Conservation (phyloP, 2,797 vertebrate species). For the Ceryle rudis region DNA sequence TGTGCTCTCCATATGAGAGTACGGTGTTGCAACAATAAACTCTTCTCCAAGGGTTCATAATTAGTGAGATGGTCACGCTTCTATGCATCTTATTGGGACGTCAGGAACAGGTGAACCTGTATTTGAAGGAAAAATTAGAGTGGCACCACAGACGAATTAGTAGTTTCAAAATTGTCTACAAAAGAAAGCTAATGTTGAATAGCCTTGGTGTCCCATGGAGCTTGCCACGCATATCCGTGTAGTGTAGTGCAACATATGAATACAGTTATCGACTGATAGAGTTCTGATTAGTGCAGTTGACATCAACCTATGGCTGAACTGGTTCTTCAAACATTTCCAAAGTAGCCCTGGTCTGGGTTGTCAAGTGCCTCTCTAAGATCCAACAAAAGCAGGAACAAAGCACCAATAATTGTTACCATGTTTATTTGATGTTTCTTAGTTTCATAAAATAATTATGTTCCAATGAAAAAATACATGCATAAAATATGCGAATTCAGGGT, state of each 20-base stretch:
- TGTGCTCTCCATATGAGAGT: not conserved
- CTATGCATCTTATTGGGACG: not conserved
- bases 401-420: slow-evolving; percentile 65
- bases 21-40: accelerated
- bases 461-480: not conserved
- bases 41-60: not conserved
- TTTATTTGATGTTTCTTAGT: slow-evolving; percentile 62
- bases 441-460: slow-evolving; percentile 34
- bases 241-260: slow-evolving; percentile 34
- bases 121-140: not conserved
- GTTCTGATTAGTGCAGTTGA: slow-evolving; percentile 49
- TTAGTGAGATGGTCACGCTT: accelerated
- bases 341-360: slow-evolving; percentile 35
- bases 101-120: not conserved
- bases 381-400: slow-evolving; percentile 71
- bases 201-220: not conserved
- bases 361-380: slow-evolving; percentile 40
- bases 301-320: slow-evolving; percentile 68
- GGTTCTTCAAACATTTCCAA: slow-evolving; percentile 66
- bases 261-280: slow-evolving; percentile 8
- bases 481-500: slow-evolving; percentile 13
- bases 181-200: not conserved
- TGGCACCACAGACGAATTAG: not conserved
- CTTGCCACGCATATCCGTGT: not conserved
- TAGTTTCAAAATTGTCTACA: not conserved